Conservation (phyloP, 2,888 invertebrate genomes). For the Drosophila anomalata region DNA sequence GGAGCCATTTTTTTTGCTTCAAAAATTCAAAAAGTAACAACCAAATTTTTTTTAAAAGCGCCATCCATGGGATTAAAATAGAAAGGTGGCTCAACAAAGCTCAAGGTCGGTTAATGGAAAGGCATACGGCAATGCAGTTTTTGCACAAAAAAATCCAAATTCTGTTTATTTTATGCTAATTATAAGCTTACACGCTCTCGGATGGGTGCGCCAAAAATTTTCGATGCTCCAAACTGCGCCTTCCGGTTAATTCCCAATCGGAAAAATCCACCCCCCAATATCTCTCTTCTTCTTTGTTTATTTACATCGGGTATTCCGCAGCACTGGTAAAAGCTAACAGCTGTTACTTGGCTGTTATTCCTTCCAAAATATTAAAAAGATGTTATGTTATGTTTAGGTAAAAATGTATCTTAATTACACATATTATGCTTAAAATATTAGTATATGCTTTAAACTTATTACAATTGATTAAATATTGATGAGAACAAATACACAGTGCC, state of each 20-base stretch:
- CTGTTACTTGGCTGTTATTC: neutral
- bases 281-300: conserved; percentile 6
- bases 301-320: conserved; percentile 9
- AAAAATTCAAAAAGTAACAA: neutral
- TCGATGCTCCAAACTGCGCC: neutral
- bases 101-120: neutral
- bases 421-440: no score
- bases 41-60: neutral
- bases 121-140: neutral
- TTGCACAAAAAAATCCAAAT: neutral
- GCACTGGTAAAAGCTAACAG: conserved; percentile 4
- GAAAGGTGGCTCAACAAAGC: neutral
- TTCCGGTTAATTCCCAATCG: conserved; percentile 4
- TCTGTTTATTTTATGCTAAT: neutral
- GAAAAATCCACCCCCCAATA: neutral
- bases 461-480: no score
- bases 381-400: no score
- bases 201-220: neutral
- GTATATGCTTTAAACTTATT: no score
- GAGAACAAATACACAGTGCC: no score
- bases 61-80: neutral
- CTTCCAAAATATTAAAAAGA: no score
- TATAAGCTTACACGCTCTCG: neutral
- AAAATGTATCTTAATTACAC: no score
- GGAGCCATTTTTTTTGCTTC: conserved; percentile 17